These are phyloP conservation scores for Chymomyza fuscimana DNA, from an alignment of 2,888 invertebrate genomes.

Conservation along the genomic window DNA sequence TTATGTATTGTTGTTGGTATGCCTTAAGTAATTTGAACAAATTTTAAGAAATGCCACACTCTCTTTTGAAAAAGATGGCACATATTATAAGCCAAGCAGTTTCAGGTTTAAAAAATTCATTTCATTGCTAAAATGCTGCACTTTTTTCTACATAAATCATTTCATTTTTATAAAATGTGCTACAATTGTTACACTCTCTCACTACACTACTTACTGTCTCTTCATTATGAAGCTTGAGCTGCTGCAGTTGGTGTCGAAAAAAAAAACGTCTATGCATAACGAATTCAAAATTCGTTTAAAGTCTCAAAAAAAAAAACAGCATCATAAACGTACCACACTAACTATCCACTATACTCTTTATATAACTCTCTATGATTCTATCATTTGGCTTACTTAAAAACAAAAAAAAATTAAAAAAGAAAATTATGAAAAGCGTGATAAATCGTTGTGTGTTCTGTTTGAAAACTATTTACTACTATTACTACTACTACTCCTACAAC, in stretches of 20 bases:
- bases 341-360: not conserved
- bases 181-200: not conserved
- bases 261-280: not conserved
- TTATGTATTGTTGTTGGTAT: not conserved
- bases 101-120: not conserved
- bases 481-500: conserved; percentile 3
- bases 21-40: not conserved
- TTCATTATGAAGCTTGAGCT: not conserved
- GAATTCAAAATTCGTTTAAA: not conserved
- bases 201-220: not conserved
- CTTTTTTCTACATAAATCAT: not conserved
- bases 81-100: no score
- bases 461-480: not conserved
- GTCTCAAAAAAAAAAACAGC: no score
- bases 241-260: not conserved
- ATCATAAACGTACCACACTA: not conserved
- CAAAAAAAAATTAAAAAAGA: not conserved
- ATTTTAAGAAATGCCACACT: no score
- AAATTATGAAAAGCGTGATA: not conserved
- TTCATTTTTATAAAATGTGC: not conserved
- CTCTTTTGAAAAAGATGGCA: no score
- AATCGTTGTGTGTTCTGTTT: not conserved
- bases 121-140: not conserved
- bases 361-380: not conserved
- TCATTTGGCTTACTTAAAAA: not conserved